These are phyloP conservation scores for Nephila pilipes DNA, from an alignment of 1,140 invertebrate species.

Conservation along the genomic window DNA sequence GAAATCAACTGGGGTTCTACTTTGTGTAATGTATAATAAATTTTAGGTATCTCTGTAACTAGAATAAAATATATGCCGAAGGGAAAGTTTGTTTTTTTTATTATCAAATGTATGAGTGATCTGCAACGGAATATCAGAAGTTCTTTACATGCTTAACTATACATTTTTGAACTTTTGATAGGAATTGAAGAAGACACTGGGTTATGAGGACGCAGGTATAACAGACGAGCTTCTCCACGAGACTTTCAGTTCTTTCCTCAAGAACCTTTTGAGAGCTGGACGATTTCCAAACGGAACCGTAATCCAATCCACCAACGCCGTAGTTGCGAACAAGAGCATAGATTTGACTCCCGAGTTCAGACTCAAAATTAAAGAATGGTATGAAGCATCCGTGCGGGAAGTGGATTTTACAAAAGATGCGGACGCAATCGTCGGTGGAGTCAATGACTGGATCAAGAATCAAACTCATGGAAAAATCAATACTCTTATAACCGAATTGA, in stretches of 20 bases:
- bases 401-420: slow-evolving; percentile 69
- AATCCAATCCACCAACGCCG: not conserved
- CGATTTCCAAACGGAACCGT: not conserved
- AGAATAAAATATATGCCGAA: too few species aligned
- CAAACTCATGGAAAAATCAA: slow-evolving; percentile 79
- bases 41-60: too few species aligned
- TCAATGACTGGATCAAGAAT: slow-evolving; percentile 77
- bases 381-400: not conserved
- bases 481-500: slow-evolving; percentile 77
- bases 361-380: not conserved
- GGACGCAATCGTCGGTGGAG: not conserved
- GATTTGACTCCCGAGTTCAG: not conserved
- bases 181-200: not conserved
- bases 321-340: not conserved
- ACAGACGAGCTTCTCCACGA: not conserved
- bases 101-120: too few species aligned
- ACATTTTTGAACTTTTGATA: not conserved
- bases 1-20: too few species aligned
- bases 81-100: too few species aligned
- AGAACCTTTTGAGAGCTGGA: not conserved
- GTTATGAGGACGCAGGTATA: not conserved
- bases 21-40: too few species aligned
- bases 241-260: not conserved
- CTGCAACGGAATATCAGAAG: too few species aligned
- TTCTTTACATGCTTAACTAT: too few species aligned